phyloP scores from a whole-genome alignment of 2,888 invertebrate species.

The Acanthosepion esculentum region DNA sequence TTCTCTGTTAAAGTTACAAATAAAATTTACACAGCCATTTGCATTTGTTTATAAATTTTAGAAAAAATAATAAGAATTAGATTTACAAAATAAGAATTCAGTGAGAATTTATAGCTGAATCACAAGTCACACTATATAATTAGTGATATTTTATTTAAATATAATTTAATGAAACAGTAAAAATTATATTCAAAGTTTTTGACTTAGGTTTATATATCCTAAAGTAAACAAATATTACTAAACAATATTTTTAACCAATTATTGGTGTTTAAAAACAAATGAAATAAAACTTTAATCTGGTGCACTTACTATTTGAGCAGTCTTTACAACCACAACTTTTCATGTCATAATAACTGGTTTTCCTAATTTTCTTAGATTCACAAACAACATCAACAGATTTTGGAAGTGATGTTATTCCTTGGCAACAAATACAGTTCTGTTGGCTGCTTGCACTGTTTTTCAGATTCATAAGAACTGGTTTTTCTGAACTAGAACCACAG shows the following conservation, averaged over 20 bases:
- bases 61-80: too few species aligned
- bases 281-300: too few species aligned
- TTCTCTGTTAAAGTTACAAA: too few species aligned
- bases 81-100: too few species aligned
- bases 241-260: background rate
- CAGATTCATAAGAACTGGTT: slow-evolving; percentile 38
- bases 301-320: slow-evolving; percentile 21
- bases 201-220: background rate
- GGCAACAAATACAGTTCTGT: slow-evolving; percentile 48
- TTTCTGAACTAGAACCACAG: slow-evolving; percentile 47
- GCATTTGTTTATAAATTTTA: too few species aligned
- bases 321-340: slow-evolving; percentile 35
- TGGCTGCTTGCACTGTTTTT: background rate
- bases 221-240: background rate
- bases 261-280: background rate
- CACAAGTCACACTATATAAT: too few species aligned
- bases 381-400: background rate
- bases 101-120: too few species aligned
- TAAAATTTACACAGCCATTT: too few species aligned
- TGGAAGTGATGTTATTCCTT: background rate
- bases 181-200: background rate
- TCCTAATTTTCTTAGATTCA: background rate
- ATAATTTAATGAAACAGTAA: background rate
- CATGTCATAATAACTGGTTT: slow-evolving; percentile 15
- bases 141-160: background rate